phyloP scores from a whole-genome alignment of 1,140 invertebrate genomes.

The Drosophila tristis region DNA sequence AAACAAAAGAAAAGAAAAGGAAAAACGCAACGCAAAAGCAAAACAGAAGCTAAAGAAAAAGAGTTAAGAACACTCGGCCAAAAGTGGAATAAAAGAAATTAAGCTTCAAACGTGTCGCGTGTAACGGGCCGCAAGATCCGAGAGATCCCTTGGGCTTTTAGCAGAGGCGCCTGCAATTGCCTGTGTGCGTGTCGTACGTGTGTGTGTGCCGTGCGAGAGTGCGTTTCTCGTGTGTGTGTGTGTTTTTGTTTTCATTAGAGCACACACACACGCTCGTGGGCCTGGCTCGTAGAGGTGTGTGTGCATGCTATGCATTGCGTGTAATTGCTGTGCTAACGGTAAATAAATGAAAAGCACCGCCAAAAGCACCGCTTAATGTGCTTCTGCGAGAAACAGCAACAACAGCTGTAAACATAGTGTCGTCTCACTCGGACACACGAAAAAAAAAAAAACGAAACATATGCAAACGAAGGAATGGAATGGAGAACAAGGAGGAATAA shows the following conservation, averaged over 20 bases:
- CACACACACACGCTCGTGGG: constrained; percentile 48
- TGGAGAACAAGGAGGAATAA: too few species aligned
- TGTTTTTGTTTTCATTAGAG: constrained; percentile 49
- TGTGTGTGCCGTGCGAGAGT: constrained; percentile 25
- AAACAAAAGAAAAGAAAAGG: constrained; percentile 3
- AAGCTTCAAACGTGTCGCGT: too few species aligned
- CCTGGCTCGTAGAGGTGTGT: background rate
- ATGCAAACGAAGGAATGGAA: constrained; percentile 12
- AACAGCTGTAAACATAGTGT: constrained; percentile 6
- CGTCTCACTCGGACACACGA: constrained; percentile 10
- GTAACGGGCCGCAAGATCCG: background rate
- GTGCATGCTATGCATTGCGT: background rate
- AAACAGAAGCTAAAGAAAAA: constrained; percentile 5
- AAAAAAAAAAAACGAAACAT: constrained; percentile 5
- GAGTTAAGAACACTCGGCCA: background rate
- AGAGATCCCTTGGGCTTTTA: constrained; percentile 26
- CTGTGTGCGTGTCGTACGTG: constrained; percentile 25
- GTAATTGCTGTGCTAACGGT: constrained; percentile 37
- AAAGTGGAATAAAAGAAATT: constrained; percentile 10
- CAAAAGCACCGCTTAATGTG: background rate
- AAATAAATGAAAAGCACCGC: constrained; percentile 38
- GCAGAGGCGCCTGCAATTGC: constrained; percentile 2
- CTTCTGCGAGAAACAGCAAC: constrained; percentile 4
- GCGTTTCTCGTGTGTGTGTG: constrained; percentile 23
- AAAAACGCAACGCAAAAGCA: constrained; percentile 3